A percentile compares a stretch with the other conserved stretches of the same genome.
phyloP scores from a whole-genome alignment of 92 coral and sea anemone species.

The Porites rus region DNA sequence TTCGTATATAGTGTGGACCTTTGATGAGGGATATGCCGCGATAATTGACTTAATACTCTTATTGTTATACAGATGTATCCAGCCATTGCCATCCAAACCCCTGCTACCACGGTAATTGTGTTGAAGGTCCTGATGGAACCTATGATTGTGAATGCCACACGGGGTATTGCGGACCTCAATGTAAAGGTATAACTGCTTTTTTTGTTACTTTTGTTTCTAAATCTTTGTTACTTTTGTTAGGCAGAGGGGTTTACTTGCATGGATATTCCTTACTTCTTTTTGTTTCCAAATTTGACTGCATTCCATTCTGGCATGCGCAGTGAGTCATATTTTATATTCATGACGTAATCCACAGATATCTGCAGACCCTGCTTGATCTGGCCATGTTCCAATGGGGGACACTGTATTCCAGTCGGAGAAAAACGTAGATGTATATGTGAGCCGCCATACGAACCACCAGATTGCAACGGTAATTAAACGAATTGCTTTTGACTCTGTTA shows the following conservation, averaged over 20 bases:
- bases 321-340: background rate
- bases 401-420: constrained; percentile 52
- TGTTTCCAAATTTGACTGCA: too few species aligned
- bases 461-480: constrained; percentile 80
- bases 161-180: constrained; percentile 83
- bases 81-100: constrained; percentile 89
- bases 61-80: constrained; percentile 29
- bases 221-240: too few species aligned
- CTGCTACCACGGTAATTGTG: constrained; percentile 88
- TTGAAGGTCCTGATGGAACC: constrained; percentile 75
- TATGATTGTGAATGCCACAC: constrained; percentile 87
- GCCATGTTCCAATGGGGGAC: constrained; percentile 69
- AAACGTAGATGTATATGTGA: constrained; percentile 75
- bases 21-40: too few species aligned
- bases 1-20: too few species aligned
- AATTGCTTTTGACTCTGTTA: too few species aligned
- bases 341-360: constrained; percentile 28
- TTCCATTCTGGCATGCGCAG: too few species aligned
- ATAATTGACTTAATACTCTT: background rate
- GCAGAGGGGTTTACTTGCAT: too few species aligned
- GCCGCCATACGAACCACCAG: constrained; percentile 79
- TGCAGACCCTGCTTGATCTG: constrained; percentile 58
- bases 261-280: too few species aligned
- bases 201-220: too few species aligned
- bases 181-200: constrained; percentile 48